Percentiles rank a stretch among this genome's conserved stretches.
Conservation (phyloP, 2,113 vertebrate genomes). For the Upupa epops region DNA sequence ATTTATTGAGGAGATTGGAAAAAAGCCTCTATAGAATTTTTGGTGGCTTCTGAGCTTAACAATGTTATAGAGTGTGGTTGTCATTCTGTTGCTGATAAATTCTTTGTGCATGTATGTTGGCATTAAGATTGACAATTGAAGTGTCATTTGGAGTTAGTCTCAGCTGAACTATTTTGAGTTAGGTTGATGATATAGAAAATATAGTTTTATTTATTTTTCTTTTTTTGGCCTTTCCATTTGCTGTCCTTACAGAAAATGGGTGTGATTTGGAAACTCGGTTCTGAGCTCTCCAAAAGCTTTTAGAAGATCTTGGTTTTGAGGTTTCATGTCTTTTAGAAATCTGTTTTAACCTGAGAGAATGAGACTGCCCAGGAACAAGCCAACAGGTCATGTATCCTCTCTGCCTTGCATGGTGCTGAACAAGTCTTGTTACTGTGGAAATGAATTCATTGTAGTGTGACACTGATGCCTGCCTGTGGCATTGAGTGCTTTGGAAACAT, state of each 20-base stretch:
- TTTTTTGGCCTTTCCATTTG: background rate
- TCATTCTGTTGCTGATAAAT: background rate
- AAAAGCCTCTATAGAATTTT: background rate
- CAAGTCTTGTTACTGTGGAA: background rate
- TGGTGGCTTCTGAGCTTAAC: background rate
- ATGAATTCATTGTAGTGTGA: background rate
- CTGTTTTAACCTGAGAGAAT: background rate
- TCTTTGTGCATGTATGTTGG: background rate
- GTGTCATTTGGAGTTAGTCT: background rate
- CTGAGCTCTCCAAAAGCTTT: background rate
- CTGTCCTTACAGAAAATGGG: background rate
- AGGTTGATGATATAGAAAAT: background rate
- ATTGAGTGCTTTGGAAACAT: background rate
- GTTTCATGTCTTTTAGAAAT: background rate
- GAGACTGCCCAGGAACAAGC: background rate
- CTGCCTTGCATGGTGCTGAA: background rate
- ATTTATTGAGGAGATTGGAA: background rate
- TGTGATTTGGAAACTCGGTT: background rate
- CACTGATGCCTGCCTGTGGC: background rate
- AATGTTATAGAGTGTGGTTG: background rate
- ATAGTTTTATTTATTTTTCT: background rate
- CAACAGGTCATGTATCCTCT: background rate
- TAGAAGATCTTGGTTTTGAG: background rate
- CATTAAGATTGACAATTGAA: background rate
- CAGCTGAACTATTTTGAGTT: background rate